These are phyloP conservation scores for Eutrigla gurnardus DNA, from an alignment of 2,797 vertebrate genomes.

Conservation along the genomic window DNA sequence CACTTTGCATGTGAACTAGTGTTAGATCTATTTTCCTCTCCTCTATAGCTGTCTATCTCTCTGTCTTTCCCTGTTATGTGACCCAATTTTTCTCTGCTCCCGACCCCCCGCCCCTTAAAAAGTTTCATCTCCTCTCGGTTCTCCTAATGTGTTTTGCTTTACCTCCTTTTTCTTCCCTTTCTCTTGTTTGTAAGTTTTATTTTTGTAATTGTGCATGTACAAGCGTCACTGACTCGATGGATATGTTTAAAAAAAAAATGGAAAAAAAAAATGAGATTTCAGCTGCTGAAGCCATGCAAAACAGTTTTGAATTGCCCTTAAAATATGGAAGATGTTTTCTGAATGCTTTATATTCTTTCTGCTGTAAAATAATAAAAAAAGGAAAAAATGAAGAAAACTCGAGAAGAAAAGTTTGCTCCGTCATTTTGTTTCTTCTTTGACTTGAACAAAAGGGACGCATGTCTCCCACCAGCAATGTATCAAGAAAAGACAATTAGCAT, in stretches of 20 bases:
- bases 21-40: conserved; percentile 92
- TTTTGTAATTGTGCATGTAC: conserved; percentile 99
- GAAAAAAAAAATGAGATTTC: conserved; percentile 89
- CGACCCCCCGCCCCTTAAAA: conserved; percentile 51
- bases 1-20: conserved; percentile 99
- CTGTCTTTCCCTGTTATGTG: conserved; percentile 85
- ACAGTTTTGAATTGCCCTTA: conserved; percentile 99
- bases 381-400: conserved; percentile 92
- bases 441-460: not conserved
- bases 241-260: conserved; percentile 88
- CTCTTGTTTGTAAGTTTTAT: conserved; percentile 98
- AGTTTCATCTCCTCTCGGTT: conserved; percentile 78
- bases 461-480: conserved; percentile 10
- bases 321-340: conserved; percentile 99
- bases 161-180: conserved; percentile 74
- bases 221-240: conserved; percentile 99
- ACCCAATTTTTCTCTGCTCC: conserved; percentile 74
- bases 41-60: conserved; percentile 85
- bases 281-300: conserved; percentile 99
- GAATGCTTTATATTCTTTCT: conserved; percentile 99
- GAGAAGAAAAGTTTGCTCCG: conserved; percentile 82
- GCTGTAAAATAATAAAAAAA: conserved; percentile 99
- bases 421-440: conserved; percentile 76
- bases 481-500: conserved; percentile 26
- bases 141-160: conserved; percentile 80